Evolutionary conservation across 1,140 invertebrate genomes (phyloP), one percentile per base, ranked within the genome.

Genomic region (Linepithema humile): DNA sequence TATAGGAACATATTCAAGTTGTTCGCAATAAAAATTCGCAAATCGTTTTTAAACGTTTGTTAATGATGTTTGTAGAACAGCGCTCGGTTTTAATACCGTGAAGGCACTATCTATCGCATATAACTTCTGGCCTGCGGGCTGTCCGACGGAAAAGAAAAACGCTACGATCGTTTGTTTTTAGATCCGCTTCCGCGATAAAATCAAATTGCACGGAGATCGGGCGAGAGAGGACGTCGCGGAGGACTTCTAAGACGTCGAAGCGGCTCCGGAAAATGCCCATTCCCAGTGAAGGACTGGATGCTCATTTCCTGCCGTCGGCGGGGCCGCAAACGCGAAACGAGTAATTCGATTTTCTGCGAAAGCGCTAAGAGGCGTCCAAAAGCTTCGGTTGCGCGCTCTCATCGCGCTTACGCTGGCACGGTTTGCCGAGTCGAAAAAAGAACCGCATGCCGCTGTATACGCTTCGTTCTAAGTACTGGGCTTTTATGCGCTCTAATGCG

Each of bases 301-400:
- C 91, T 92, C 86, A 92, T 91, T 92, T 92, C 91, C 88, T 83
- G 83, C 88, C 80, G 83, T 53, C 62, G 74, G 40, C 53, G 67
- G n/a, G 82, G 77, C 57, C 53, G 77, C 53, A 23, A 67, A 72
- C 60, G 87, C 84, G 89, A 89, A 85, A 78, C 82, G 85, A 60
- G 82, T 91, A 90, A 91, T 91, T 91, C 85, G 88, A 91, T 91
- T 91, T 90, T 89, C 88, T 50, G 64, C 82, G 53, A 86, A 80
- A 67, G 82, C 83, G 38, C 55, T 84, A 86, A 89, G 75, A 85
- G 84, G 89, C 80, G 84, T 90, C 85, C 85, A 85, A 86, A 87
- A 82, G 67, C 77, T 57, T 50, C 23, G 40, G 29, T 20, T 38
- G 50, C 9, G 32, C 26, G 20, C 45, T 50, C 35, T 74, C 53